phyloP scores from a whole-genome alignment of 2,797 vertebrate species.

The Simalia tracyae region DNA sequence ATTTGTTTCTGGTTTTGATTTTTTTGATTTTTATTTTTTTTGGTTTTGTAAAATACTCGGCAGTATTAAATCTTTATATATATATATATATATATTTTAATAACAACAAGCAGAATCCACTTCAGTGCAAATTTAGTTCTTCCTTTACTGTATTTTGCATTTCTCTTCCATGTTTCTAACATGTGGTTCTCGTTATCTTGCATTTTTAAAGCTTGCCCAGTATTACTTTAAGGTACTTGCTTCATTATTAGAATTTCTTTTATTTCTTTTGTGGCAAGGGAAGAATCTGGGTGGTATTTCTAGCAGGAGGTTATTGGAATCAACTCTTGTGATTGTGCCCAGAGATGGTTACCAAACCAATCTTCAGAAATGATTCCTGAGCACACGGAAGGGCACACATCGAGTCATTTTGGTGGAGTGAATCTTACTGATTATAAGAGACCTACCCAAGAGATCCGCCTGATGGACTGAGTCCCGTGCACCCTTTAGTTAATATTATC shows the following conservation, averaged over 20 bases:
- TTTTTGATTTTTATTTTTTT: constrained; percentile 78
- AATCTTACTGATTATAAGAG: neutral
- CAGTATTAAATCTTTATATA: constrained; percentile 38
- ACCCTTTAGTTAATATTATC: neutral
- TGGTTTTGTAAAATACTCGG: constrained; percentile 76
- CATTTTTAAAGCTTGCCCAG: constrained; percentile 87
- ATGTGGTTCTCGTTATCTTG: constrained; percentile 80
- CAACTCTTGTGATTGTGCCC: neutral
- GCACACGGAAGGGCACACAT: neutral
- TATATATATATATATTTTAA: constrained; percentile 57
- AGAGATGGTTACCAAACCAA: neutral
- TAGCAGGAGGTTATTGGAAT: neutral
- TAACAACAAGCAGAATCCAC: constrained; percentile 56
- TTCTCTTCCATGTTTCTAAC: constrained; percentile 79
- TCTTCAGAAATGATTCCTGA: neutral
- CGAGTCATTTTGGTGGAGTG: neutral
- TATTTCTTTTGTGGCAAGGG: constrained; percentile 67
- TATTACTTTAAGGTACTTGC: constrained; percentile 87
- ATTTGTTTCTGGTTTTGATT: constrained; percentile 79
- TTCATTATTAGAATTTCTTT: constrained; percentile 75
- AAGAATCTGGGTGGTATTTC: constrained; percentile 75
- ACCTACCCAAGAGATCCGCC: neutral
- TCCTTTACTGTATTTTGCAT: constrained; percentile 71
- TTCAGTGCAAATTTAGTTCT: constrained; percentile 71
- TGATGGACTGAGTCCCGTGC: neutral